Evolutionary conservation across 2,888 invertebrate species (phyloP).

Genomic region (Cryptus viduatorius): DNA sequence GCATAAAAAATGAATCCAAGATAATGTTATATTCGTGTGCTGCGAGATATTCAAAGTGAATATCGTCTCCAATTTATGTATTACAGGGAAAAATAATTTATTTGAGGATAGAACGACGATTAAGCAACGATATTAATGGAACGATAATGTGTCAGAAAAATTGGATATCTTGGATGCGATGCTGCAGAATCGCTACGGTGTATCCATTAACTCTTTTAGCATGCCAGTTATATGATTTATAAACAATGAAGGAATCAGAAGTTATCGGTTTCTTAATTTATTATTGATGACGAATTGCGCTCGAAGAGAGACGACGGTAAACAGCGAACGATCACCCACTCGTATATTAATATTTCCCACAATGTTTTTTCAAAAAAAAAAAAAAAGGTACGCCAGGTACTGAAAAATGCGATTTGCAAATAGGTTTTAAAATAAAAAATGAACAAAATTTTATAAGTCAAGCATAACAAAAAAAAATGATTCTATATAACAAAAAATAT

Average conservation of each 20-base stretch:
- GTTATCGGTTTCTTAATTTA: constrained; percentile 62
- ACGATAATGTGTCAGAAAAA: background rate
- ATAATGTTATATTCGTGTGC: background rate
- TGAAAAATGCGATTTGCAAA: no score
- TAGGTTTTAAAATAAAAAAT: no score
- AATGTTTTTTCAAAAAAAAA: no score
- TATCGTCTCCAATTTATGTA: background rate
- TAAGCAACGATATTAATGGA: background rate
- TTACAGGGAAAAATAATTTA: background rate
- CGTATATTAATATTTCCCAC: background rate
- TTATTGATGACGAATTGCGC: constrained; percentile 53
- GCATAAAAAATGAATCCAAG: background rate
- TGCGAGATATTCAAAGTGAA: background rate
- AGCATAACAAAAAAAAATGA: no score
- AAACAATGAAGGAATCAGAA: constrained; percentile 58
- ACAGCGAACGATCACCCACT: constrained; percentile 1
- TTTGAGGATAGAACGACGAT: background rate
- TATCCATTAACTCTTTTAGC: constrained; percentile 36
- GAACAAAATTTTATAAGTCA: no score
- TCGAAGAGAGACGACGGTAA: background rate
- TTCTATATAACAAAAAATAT: no score
- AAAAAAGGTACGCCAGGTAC: no score
- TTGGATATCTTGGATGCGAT: background rate
- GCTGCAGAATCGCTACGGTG: constrained; percentile 2
- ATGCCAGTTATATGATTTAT: constrained; percentile 56